Conservation (phyloP, 2,113 vertebrate species). For the Xyrauchen texanus region DNA sequence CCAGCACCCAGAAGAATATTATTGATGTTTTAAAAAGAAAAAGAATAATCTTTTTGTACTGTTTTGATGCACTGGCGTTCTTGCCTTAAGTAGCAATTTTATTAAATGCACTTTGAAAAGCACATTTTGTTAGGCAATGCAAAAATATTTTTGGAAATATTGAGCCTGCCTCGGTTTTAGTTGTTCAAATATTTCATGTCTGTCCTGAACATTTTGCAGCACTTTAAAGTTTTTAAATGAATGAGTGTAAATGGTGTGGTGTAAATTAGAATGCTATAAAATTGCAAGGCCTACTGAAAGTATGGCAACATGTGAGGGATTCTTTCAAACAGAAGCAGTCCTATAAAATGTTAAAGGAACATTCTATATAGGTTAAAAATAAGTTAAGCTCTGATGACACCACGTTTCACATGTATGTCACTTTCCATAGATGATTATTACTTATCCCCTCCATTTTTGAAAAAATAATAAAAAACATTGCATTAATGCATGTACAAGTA, state of each 20-base stretch:
- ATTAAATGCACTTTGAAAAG: neutral
- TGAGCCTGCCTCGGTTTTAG: neutral
- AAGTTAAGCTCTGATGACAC: no score
- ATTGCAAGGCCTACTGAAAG: neutral
- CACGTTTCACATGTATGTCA: no score
- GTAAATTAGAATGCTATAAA: neutral
- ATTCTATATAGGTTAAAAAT: no score
- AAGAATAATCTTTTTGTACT: no score
- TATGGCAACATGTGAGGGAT: neutral
- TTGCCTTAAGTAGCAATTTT: no score
- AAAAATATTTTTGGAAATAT: slow-evolving; percentile 1
- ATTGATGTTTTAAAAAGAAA: slow-evolving; percentile 7
- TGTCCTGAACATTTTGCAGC: neutral
- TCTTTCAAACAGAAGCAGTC: neutral
- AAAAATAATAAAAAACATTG: no score
- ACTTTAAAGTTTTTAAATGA: slow-evolving; percentile 12
- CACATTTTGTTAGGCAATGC: neutral
- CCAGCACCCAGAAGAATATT: neutral
- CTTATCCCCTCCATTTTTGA: no score
- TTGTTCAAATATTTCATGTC: slow-evolving; percentile 20
- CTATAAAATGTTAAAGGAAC: neutral
- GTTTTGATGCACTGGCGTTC: no score
- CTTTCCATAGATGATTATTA: no score
- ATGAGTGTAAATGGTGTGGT: neutral
- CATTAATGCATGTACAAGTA: no score